Conservation (phyloP, 2,888 invertebrate species). For the Machimus rusticus region DNA sequence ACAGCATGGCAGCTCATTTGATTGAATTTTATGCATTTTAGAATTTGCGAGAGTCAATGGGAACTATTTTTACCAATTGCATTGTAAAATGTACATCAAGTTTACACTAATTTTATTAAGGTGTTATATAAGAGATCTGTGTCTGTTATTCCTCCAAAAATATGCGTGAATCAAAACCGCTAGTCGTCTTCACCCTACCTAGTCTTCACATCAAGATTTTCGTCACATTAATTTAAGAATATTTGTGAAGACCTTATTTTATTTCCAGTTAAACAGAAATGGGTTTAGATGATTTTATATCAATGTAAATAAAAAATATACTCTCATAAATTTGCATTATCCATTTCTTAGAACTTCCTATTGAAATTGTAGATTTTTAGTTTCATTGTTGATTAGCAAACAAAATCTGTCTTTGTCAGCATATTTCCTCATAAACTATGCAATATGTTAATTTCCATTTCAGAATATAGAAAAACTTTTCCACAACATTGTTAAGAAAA, state of each 20-base stretch:
- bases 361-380: background rate
- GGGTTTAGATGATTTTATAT: background rate
- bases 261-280: background rate
- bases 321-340: background rate
- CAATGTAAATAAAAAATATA: background rate
- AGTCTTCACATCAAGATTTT: no score
- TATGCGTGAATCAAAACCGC: background rate
- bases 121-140: background rate
- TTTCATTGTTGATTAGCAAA: background rate
- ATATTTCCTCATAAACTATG: no score
- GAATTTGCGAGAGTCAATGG: background rate
- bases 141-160: background rate
- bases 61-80: background rate
- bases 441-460: no score
- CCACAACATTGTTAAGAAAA: no score
- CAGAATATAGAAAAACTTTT: no score
- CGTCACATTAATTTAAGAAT: no score
- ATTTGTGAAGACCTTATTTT: background rate
- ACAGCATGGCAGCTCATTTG: background rate
- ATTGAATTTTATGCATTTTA: background rate
- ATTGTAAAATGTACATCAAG: background rate
- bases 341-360: background rate
- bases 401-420: no score
- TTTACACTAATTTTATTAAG: background rate
- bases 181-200: background rate